Conservation (phyloP, 2,113 vertebrate species). For the Equus quagga region DNA sequence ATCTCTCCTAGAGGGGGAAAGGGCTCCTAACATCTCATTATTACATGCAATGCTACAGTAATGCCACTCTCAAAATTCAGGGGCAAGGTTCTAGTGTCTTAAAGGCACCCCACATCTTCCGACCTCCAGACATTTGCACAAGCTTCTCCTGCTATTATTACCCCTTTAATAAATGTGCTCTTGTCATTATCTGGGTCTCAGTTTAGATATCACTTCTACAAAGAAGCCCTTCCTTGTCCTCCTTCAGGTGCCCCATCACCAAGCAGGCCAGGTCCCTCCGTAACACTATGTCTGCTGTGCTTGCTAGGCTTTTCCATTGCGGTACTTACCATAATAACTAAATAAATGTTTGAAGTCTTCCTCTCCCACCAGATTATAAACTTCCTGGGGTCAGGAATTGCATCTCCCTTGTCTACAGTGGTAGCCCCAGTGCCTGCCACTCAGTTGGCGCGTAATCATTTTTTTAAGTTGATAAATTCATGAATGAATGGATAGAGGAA, state of each 20-base stretch:
- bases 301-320: background rate
- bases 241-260: background rate
- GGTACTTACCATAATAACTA: background rate
- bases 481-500: no score
- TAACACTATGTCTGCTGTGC: no score
- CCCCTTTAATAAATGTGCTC: background rate
- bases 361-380: background rate
- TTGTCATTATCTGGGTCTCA: background rate
- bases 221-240: background rate
- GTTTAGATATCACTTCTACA: background rate
- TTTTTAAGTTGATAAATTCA: no score
- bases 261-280: background rate
- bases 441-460: no score
- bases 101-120: background rate
- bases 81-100: background rate
- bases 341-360: background rate
- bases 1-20: no score
- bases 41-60: background rate
- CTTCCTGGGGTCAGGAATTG: background rate
- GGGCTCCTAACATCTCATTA: background rate
- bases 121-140: background rate
- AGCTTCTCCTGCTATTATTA: background rate
- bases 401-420: no score
- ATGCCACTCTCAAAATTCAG: background rate
- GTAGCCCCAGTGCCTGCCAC: no score